Conservation (phyloP, 2,888 invertebrate genomes). For the Sinohyriopsis cumingii region DNA sequence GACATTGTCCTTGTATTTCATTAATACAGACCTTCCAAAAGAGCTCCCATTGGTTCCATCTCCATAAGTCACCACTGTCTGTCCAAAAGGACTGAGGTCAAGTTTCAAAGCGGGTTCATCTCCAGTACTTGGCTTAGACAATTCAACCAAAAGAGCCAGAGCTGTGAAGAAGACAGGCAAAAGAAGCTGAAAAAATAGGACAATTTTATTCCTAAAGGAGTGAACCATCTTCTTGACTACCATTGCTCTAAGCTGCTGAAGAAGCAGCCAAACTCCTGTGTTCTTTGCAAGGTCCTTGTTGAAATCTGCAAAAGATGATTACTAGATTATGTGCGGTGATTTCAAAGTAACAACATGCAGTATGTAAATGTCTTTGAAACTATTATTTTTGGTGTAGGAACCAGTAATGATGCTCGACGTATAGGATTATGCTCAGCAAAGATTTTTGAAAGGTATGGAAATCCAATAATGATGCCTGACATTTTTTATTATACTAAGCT, state of each 20-base stretch:
- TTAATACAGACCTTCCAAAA: neutral
- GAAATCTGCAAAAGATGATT: conserved; percentile 40
- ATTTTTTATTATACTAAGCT: too few species aligned
- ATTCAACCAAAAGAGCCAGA: conserved; percentile 78
- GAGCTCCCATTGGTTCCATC: conserved; percentile 16
- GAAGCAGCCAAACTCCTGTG: conserved; percentile 70
- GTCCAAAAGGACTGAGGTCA: conserved; percentile 72
- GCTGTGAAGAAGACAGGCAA: conserved; percentile 81
- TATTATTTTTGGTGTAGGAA: too few species aligned
- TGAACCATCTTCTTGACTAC: conserved; percentile 79
- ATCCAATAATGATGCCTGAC: too few species aligned
- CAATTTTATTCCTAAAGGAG: conserved; percentile 79
- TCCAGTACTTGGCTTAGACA: conserved; percentile 69
- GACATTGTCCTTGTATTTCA: neutral
- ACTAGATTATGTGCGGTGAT: neutral
- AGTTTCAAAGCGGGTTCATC: conserved; percentile 77
- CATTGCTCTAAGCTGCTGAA: conserved; percentile 80
- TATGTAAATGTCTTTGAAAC: too few species aligned
- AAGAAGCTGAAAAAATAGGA: conserved; percentile 74
- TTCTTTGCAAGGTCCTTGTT: conserved; percentile 50
- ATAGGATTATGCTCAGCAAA: too few species aligned
- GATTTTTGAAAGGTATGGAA: too few species aligned
- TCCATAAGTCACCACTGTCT: conserved; percentile 32
- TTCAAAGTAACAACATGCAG: too few species aligned
- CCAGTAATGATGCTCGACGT: too few species aligned